Percentiles rank a stretch among this genome's conserved stretches.
These are phyloP conservation scores for Phylloscopus trochiloides DNA, from an alignment of 2,113 vertebrate species.

Conservation along the genomic window DNA sequence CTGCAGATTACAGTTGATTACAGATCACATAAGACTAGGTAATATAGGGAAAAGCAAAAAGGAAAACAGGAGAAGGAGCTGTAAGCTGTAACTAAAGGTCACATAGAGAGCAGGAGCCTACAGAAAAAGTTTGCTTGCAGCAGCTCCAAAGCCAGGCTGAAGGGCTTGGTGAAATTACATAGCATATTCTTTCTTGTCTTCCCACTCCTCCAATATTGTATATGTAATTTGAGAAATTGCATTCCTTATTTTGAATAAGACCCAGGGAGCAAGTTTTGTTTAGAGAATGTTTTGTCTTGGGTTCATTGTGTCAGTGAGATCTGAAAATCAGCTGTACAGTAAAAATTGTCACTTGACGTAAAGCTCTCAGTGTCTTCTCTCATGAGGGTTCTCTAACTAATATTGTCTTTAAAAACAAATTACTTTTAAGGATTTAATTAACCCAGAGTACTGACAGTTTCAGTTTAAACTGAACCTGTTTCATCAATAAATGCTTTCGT, in stretches of 20 bases:
- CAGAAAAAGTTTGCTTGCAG: not conserved
- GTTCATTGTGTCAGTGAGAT: not conserved
- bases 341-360: not conserved
- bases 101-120: not conserved
- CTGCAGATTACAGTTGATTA: not conserved
- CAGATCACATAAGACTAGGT: not conserved
- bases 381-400: not conserved
- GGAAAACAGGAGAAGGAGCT: not conserved
- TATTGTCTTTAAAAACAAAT: constrained; percentile 31
- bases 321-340: not conserved
- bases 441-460: constrained; percentile 24
- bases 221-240: not conserved
- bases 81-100: not conserved
- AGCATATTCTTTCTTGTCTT: not conserved
- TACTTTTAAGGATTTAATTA: constrained; percentile 44
- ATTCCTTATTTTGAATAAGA: not conserved
- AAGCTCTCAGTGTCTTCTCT: not conserved
- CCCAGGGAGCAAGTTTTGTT: not conserved
- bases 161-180: not conserved
- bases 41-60: not conserved
- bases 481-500: constrained; percentile 44
- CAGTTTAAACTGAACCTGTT: not conserved
- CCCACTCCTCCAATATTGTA: not conserved
- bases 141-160: not conserved
- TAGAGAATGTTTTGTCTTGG: not conserved